Conservation (phyloP, 2,888 invertebrate species). For the Allacma fusca region DNA sequence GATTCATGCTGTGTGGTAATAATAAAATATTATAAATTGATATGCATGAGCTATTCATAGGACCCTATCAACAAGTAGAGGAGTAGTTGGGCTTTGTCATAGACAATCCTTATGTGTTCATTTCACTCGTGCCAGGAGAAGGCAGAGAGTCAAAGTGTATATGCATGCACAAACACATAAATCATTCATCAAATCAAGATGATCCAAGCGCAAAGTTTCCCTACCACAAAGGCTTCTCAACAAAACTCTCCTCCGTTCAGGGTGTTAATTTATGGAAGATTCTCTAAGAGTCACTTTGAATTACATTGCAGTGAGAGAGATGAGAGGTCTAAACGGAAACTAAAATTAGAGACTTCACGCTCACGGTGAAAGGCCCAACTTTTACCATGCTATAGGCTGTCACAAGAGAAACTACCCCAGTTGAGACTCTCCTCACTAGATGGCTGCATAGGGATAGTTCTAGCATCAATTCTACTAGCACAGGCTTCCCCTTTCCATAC, state of each 20-base stretch:
- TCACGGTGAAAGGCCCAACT: slow-evolving; percentile 32
- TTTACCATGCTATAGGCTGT: slow-evolving; percentile 8
- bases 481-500: too few species aligned
- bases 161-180: slow-evolving; percentile 27
- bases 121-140: too few species aligned
- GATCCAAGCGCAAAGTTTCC: slow-evolving; percentile 41
- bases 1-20: background rate
- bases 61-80: too few species aligned
- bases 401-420: background rate
- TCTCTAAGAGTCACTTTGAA: slow-evolving; percentile 39
- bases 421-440: too few species aligned
- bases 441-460: too few species aligned
- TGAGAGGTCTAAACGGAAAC: slow-evolving; percentile 27
- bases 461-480: too few species aligned
- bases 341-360: slow-evolving; percentile 37
- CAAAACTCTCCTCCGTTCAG: slow-evolving; percentile 35
- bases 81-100: too few species aligned
- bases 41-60: too few species aligned
- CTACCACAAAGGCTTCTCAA: slow-evolving; percentile 30
- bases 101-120: too few species aligned
- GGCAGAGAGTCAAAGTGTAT: background rate
- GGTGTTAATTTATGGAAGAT: slow-evolving; percentile 43
- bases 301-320: slow-evolving; percentile 30
- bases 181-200: slow-evolving; percentile 41
- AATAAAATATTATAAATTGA: too few species aligned